These are phyloP conservation scores for Dolichopus griseipennis DNA, from an alignment of 2,888 invertebrate genomes.

Conservation along the genomic window DNA sequence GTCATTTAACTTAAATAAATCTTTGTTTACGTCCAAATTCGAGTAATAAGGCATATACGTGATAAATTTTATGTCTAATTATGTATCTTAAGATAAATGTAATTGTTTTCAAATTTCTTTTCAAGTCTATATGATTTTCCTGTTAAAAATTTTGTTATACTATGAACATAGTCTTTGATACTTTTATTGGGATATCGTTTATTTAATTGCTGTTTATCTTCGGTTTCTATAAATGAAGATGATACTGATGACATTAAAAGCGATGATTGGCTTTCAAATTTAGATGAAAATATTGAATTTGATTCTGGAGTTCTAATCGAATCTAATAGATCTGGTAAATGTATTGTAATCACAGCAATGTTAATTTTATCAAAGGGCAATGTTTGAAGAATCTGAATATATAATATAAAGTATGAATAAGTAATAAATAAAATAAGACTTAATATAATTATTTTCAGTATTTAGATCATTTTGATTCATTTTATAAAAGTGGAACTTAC, in stretches of 20 bases:
- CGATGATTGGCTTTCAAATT: slow-evolving; percentile 34
- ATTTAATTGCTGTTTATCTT: background rate
- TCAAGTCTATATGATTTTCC: slow-evolving; percentile 41
- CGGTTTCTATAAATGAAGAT: background rate
- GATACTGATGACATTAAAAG: background rate
- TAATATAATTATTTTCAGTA: too few species aligned
- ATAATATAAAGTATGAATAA: background rate
- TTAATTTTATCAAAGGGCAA: slow-evolving; percentile 41
- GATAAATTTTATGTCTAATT: slow-evolving; percentile 35
- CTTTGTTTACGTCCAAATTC: too few species aligned
- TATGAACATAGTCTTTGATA: slow-evolving; percentile 36
- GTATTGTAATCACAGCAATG: slow-evolving; percentile 42
- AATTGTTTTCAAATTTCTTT: slow-evolving; percentile 40
- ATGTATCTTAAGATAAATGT: slow-evolving; percentile 40
- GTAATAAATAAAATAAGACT: background rate
- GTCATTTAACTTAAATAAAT: too few species aligned
- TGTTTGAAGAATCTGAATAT: slow-evolving; percentile 38
- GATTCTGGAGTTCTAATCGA: background rate
- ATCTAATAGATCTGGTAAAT: slow-evolving; percentile 34
- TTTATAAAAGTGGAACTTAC: slow-evolving; percentile 26
- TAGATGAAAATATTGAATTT: slow-evolving; percentile 33
- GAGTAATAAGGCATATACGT: too few species aligned
- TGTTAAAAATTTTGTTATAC: slow-evolving; percentile 40
- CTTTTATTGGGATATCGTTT: slow-evolving; percentile 26
- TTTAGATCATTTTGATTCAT: background rate